These are phyloP conservation scores for Anoplophora glabripennis DNA, from an alignment of 1,140 invertebrate species.

Conservation along the genomic window DNA sequence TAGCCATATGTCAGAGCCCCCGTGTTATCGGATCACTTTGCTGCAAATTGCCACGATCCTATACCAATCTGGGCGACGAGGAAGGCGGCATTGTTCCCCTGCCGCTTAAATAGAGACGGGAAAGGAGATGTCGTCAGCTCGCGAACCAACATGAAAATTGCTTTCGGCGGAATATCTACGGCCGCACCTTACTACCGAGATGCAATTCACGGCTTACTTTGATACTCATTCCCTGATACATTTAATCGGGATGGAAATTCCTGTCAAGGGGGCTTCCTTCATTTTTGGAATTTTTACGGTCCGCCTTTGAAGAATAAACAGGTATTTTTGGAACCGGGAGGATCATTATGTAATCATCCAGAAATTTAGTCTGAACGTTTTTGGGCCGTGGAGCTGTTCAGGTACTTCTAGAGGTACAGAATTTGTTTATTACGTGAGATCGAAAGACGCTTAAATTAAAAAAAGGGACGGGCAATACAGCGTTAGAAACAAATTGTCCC, in stretches of 20 bases:
- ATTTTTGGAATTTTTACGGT: neutral
- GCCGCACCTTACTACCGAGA: constrained; percentile 27
- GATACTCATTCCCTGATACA: constrained; percentile 35
- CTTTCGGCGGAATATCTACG: constrained; percentile 36
- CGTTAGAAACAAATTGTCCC: too few species aligned
- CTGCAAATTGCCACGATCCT: constrained; percentile 43
- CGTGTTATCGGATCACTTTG: constrained; percentile 44
- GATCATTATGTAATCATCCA: too few species aligned
- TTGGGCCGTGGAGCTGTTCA: too few species aligned
- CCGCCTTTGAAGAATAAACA: neutral
- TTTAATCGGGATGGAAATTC: constrained; percentile 26
- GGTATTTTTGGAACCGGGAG: too few species aligned
- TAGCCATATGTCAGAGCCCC: constrained; percentile 43
- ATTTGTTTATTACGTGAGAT: too few species aligned
- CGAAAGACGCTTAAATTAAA: too few species aligned
- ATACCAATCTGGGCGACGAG: constrained; percentile 34
- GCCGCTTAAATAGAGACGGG: constrained; percentile 25
- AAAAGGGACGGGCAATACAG: too few species aligned
- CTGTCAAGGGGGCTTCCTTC: neutral
- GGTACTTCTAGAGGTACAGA: too few species aligned
- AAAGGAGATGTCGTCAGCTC: constrained; percentile 35
- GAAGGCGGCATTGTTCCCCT: constrained; percentile 15
- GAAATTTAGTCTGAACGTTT: too few species aligned
- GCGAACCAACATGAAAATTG: constrained; percentile 41
- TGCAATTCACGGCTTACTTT: constrained; percentile 37